A percentile compares a stretch with the other conserved stretches of the same genome.
phyloP scores from a whole-genome alignment of 2,797 vertebrate species.

The Apogon hyalosoma region DNA sequence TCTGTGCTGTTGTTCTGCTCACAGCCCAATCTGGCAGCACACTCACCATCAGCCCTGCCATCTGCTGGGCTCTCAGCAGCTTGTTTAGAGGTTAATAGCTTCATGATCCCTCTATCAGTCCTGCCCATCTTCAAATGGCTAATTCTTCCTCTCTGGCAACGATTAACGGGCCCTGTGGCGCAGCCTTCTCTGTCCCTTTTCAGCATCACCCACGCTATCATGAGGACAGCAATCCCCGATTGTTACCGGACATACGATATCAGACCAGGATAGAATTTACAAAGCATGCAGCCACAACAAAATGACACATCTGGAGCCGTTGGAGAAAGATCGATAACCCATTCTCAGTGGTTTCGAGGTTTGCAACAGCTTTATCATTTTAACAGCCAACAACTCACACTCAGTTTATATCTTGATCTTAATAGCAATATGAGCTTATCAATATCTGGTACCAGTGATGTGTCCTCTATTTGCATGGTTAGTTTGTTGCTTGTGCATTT shows the following conservation, averaged over 20 bases:
- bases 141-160: constrained; percentile 78
- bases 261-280: constrained; percentile 65
- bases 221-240: constrained; percentile 73
- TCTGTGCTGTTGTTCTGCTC: constrained; percentile 57
- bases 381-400: constrained; percentile 46
- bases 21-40: constrained; percentile 71
- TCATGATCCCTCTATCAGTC: constrained; percentile 80
- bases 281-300: constrained; percentile 64
- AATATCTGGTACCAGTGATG: background rate
- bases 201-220: constrained; percentile 58
- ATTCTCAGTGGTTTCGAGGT: constrained; percentile 51
- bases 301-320: constrained; percentile 72
- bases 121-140: constrained; percentile 80
- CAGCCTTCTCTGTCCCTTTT: constrained; percentile 59
- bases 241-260: constrained; percentile 74
- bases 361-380: constrained; percentile 36
- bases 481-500: constrained; percentile 32
- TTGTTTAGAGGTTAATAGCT: constrained; percentile 85
- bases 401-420: constrained; percentile 22
- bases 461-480: constrained; percentile 33
- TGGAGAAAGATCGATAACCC: constrained; percentile 63
- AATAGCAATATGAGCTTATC: constrained; percentile 9
- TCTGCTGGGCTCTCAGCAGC: constrained; percentile 81
- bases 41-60: constrained; percentile 75
- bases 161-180: constrained; percentile 64